These are phyloP conservation scores for Catharus ustulatus DNA, from an alignment of 2,797 vertebrate species.

Conservation along the genomic window DNA sequence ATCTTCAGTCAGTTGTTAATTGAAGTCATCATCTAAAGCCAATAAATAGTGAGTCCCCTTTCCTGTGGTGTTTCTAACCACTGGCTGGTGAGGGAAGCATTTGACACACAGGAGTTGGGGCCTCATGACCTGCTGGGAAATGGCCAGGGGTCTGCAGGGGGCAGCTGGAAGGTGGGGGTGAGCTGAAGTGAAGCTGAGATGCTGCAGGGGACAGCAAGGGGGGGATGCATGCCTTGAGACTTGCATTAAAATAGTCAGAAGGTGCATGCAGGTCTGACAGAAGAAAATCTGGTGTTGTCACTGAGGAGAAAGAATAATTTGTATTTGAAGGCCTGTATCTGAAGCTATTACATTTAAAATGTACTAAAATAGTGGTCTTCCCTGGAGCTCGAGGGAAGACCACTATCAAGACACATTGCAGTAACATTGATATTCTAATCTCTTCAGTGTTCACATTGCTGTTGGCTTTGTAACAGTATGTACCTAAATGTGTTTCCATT, in stretches of 20 bases:
- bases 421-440: neutral
- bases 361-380: neutral
- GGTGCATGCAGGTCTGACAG: neutral
- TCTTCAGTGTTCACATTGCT: neutral
- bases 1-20: neutral
- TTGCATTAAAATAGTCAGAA: neutral
- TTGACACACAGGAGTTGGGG: slow-evolving; percentile 6
- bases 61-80: slow-evolving; percentile 56
- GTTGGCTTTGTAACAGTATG: neutral
- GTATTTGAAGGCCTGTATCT: neutral
- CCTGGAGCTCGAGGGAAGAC: too few species aligned
- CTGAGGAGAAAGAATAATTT: neutral
- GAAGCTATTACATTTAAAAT: neutral
- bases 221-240: neutral
- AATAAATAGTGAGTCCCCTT: neutral
- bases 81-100: neutral
- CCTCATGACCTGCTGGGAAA: neutral
- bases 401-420: neutral
- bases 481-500: neutral
- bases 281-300: neutral
- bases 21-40: slow-evolving; percentile 8
- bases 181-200: neutral
- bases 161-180: neutral
- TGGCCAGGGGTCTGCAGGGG: neutral
- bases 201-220: neutral